These are phyloP conservation scores for Tachina grossa DNA, from an alignment of 2,888 invertebrate species.

Conservation along the genomic window DNA sequence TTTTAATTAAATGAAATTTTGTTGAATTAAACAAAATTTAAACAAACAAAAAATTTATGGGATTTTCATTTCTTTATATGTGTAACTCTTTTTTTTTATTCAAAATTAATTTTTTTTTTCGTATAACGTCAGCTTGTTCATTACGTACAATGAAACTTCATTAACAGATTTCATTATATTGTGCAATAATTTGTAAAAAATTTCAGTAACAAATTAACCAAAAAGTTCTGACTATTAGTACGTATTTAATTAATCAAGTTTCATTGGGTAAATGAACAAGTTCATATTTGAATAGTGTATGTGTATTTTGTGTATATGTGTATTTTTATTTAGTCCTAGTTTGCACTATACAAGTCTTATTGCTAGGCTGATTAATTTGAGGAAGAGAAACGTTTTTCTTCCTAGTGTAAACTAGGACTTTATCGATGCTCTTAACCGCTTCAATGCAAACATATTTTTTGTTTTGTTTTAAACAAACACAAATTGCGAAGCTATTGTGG, in stretches of 20 bases:
- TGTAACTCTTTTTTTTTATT: slow-evolving; percentile 18
- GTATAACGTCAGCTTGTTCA: slow-evolving; percentile 60
- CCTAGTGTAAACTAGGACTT: no score
- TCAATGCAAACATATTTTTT: no score
- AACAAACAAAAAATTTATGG: slow-evolving; percentile 73
- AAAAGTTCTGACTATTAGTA: background rate
- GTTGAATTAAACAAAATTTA: slow-evolving; percentile 69
- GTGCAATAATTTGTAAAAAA: slow-evolving; percentile 42
- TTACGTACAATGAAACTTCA: slow-evolving; percentile 66
- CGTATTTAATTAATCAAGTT: slow-evolving; percentile 18
- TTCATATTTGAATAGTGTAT: slow-evolving; percentile 47
- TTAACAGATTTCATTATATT: slow-evolving; percentile 59
- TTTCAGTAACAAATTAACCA: background rate
- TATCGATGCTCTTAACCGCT: background rate
- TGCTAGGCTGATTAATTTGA: no score
- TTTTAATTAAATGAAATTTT: slow-evolving; percentile 68
- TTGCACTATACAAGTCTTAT: no score
- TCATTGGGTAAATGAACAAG: slow-evolving; percentile 61
- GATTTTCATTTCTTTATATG: slow-evolving; percentile 69
- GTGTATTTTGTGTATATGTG: background rate
- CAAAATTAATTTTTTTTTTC: slow-evolving; percentile 1
- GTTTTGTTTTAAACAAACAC: no score
- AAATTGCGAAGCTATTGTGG: no score
- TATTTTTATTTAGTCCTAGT: no score
- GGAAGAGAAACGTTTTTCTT: no score